Conservation (phyloP, 2,113 vertebrate genomes). For the Aptenodytes forsteri region DNA sequence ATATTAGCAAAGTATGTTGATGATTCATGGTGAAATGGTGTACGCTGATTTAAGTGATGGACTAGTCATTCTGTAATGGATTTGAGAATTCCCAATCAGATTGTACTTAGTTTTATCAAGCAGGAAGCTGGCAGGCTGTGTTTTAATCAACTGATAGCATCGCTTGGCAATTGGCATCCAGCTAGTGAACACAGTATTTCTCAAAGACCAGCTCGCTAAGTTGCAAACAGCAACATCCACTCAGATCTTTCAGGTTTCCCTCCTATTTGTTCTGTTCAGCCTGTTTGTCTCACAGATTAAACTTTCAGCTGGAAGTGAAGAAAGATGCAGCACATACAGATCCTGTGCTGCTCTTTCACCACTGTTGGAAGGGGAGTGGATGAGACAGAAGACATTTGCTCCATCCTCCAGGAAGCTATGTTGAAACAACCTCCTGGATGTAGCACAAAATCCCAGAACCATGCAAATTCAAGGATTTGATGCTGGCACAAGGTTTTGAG, state of each 20-base stretch:
- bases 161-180: conserved; percentile 58
- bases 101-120: conserved; percentile 65
- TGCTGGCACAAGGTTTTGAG: not conserved
- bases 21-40: not conserved
- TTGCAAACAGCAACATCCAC: conserved; percentile 4
- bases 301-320: not conserved
- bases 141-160: conserved; percentile 84
- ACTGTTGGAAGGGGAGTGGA: not conserved
- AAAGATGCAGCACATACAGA: not conserved
- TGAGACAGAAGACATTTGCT: not conserved
- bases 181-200: conserved; percentile 40
- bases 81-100: conserved; percentile 49
- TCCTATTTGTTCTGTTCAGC: not conserved
- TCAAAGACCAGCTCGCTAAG: not conserved
- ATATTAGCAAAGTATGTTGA: not conserved
- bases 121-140: conserved; percentile 72
- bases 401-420: not conserved
- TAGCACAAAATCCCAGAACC: not conserved
- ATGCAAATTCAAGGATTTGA: not conserved
- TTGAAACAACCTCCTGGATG: not conserved
- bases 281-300: not conserved
- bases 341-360: not conserved
- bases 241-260: not conserved
- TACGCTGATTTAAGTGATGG: conserved; percentile 13
- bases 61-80: conserved; percentile 49